A percentile compares a stretch with the other conserved stretches of the same genome.
These are phyloP conservation scores for Sinodicranocentrus sp. DNA, from an alignment of 2,888 invertebrate species.

Conservation along the genomic window DNA sequence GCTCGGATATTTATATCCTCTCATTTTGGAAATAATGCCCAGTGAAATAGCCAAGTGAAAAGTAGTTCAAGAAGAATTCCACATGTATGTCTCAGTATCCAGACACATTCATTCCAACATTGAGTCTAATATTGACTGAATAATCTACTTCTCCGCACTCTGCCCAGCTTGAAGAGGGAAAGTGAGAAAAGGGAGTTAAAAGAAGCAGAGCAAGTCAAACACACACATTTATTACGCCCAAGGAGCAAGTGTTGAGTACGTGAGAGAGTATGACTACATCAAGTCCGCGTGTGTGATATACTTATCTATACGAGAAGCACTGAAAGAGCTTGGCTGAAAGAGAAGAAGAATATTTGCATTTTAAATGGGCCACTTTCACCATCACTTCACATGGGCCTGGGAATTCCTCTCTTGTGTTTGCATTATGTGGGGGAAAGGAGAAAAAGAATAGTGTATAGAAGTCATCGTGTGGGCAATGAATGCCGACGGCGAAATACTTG, in stretches of 20 bases:
- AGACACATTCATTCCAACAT: not conserved
- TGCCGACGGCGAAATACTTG: slow-evolving; percentile 26
- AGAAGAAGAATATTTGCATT: slow-evolving; percentile 69
- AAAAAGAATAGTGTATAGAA: slow-evolving; percentile 10
- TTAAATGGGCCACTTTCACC: slow-evolving; percentile 71
- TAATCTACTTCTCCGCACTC: not conserved
- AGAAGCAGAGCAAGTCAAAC: slow-evolving; percentile 51
- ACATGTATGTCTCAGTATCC: not conserved
- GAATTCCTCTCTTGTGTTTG: slow-evolving; percentile 28
- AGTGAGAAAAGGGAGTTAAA: slow-evolving; percentile 47
- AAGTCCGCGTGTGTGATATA: too few relatives aligned
- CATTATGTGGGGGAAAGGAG: not conserved
- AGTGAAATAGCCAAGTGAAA: too few relatives aligned
- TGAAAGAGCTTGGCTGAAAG: too few relatives aligned
- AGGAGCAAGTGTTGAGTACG: too few relatives aligned
- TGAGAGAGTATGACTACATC: too few relatives aligned
- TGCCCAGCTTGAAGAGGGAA: slow-evolving; percentile 12
- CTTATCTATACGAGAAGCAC: not conserved
- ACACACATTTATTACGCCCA: slow-evolving; percentile 51
- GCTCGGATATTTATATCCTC: too few relatives aligned
- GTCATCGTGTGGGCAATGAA: slow-evolving; percentile 52
- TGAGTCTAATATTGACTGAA: not conserved
- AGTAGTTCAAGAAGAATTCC: too few relatives aligned
- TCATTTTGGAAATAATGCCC: too few relatives aligned
- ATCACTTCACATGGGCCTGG: slow-evolving; percentile 53